These are phyloP conservation scores for Heliornis fulica DNA, from an alignment of 2,113 vertebrate species.

Conservation along the genomic window DNA sequence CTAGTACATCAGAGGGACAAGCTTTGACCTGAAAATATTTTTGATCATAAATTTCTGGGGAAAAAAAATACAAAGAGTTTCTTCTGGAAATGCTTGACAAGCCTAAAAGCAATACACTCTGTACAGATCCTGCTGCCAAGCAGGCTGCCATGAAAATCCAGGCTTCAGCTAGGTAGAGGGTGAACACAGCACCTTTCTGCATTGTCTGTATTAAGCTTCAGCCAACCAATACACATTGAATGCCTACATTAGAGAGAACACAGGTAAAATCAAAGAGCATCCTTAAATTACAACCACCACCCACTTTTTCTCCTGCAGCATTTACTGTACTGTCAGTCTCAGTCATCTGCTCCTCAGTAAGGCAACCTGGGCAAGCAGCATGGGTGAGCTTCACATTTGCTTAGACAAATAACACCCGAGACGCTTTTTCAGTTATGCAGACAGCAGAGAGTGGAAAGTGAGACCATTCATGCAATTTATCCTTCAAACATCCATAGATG, in stretches of 20 bases:
- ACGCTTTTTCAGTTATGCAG: neutral
- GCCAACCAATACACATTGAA: neutral
- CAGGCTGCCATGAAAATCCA: neutral
- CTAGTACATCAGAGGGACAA: neutral
- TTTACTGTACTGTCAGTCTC: slow-evolving; percentile 16
- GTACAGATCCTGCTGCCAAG: neutral
- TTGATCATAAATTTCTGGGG: neutral
- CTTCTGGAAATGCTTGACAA: neutral
- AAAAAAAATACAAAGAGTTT: neutral
- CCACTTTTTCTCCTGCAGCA: neutral
- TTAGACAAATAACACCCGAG: neutral
- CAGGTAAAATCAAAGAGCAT: neutral
- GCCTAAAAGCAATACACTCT: neutral
- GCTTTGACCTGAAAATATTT: neutral
- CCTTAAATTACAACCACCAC: neutral
- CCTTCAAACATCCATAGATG: neutral
- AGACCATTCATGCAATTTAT: neutral
- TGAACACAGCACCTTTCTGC: neutral
- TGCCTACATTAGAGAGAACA: neutral
- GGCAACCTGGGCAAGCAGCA: neutral
- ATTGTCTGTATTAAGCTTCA: neutral
- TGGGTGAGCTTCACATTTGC: neutral
- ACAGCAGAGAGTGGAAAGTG: neutral
- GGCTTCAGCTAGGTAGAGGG: neutral
- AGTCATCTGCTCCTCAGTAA: neutral